phyloP scores from a whole-genome alignment of 2,888 invertebrate species.

The Agelastica alni region DNA sequence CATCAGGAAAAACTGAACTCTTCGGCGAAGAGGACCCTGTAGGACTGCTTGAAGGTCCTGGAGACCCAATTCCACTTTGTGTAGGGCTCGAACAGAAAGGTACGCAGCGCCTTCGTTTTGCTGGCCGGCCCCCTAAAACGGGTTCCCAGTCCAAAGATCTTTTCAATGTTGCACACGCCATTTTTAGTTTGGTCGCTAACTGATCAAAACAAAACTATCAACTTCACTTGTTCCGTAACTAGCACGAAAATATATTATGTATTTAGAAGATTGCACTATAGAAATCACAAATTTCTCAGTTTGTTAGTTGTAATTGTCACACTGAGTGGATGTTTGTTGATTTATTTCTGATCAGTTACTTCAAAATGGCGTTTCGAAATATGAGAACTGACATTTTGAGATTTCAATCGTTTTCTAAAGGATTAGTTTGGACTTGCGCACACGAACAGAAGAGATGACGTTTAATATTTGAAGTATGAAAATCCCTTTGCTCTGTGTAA shows the following conservation, averaged over 20 bases:
- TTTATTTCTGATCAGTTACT: constrained; percentile 29
- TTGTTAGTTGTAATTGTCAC: constrained; percentile 4
- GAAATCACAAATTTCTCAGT: constrained; percentile 9
- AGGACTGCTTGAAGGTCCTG: constrained; percentile 56
- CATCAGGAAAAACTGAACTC: constrained; percentile 80
- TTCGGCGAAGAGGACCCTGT: constrained; percentile 54
- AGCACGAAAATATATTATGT: constrained; percentile 36
- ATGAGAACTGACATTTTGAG: constrained; percentile 48
- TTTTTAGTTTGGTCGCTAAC: constrained; percentile 61
- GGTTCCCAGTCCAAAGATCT: constrained; percentile 95
- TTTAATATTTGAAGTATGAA: too few species aligned
- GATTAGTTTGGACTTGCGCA: constrained; percentile 22
- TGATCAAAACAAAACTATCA: constrained; percentile 42
- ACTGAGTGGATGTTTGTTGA: constrained; percentile 27
- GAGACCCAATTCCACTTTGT: constrained; percentile 49
- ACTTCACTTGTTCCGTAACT: constrained; percentile 45
- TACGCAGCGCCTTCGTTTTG: constrained; percentile 88
- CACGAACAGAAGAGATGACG: too few species aligned
- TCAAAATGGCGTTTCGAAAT: constrained; percentile 53
- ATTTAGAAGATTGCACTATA: constrained; percentile 24
- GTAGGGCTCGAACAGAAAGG: constrained; percentile 76
- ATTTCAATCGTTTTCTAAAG: constrained; percentile 18
- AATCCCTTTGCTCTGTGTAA: too few species aligned
- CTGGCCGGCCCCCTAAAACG: constrained; percentile 81
- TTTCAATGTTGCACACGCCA: constrained; percentile 98